Conservation (phyloP, 2,797 vertebrate genomes). For the Sebastes cheni region DNA sequence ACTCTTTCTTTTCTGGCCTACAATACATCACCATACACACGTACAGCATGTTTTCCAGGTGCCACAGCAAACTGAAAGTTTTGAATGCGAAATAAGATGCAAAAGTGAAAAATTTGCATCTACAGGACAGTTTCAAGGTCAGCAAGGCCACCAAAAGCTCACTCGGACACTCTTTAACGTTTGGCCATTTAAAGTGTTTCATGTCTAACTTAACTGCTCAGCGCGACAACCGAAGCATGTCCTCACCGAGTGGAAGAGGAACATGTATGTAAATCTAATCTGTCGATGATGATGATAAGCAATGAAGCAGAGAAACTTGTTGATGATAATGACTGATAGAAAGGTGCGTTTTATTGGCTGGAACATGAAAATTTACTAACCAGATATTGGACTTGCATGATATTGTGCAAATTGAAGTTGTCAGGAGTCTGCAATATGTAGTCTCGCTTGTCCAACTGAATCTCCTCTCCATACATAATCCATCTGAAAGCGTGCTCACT, state of each 20-base stretch:
- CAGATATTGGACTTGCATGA: neutral
- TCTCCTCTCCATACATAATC: neutral
- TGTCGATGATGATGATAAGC: neutral
- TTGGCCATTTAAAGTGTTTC: neutral
- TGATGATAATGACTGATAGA: neutral
- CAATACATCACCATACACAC: neutral
- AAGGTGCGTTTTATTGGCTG: neutral
- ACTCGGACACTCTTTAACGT: conserved; percentile 5
- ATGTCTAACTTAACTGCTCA: neutral
- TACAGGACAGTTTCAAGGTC: conserved; percentile 49
- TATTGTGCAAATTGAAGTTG: conserved; percentile 3
- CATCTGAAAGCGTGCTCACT: neutral
- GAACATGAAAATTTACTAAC: neutral
- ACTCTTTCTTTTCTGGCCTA: conserved; percentile 35
- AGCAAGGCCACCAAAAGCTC: neutral
- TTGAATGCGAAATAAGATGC: conserved; percentile 83
- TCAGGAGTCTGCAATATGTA: neutral
- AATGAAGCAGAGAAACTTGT: neutral
- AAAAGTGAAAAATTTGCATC: conserved; percentile 84
- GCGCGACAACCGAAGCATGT: neutral
- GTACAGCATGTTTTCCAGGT: conserved; percentile 17
- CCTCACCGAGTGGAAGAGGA: neutral
- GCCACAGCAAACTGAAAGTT: conserved; percentile 51
- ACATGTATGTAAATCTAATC: neutral
- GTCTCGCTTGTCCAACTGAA: neutral